These are phyloP conservation scores for Xestia sexstrigata DNA, from an alignment of 2,888 invertebrate genomes.

Conservation along the genomic window DNA sequence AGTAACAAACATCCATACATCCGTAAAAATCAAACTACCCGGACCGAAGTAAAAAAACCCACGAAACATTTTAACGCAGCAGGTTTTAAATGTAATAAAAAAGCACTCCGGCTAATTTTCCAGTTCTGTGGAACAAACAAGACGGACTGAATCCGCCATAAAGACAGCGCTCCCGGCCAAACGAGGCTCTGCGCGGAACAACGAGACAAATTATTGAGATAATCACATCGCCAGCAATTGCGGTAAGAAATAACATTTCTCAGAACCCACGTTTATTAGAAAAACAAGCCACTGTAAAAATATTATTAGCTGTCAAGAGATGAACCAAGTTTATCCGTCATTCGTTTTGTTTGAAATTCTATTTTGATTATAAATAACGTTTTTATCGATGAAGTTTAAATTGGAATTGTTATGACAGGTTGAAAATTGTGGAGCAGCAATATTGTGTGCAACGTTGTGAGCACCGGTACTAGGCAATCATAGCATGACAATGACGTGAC, in stretches of 20 bases:
- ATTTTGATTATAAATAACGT: constrained; percentile 28
- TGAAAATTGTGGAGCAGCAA: neutral
- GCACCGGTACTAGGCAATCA: constrained; percentile 1
- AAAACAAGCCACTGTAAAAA: constrained; percentile 63
- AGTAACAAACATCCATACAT: too few relatives aligned
- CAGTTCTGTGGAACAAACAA: constrained; percentile 70
- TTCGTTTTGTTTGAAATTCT: constrained; percentile 45
- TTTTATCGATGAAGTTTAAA: constrained; percentile 38
- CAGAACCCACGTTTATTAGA: constrained; percentile 64
- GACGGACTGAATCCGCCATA: constrained; percentile 71
- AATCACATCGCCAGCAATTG: constrained; percentile 74
- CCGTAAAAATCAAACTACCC: neutral
- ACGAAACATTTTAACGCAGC: constrained; percentile 77
- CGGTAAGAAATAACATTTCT: constrained; percentile 73
- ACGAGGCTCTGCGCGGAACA: constrained; percentile 61
- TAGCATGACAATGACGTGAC: constrained; percentile 19
- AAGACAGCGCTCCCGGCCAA: constrained; percentile 70
- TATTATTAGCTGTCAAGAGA: constrained; percentile 68
- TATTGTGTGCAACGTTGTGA: neutral
- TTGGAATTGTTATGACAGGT: constrained; percentile 33
- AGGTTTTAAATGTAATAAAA: constrained; percentile 83
- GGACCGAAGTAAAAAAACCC: constrained; percentile 52
- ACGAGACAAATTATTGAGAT: constrained; percentile 76
- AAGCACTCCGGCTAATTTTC: constrained; percentile 85
- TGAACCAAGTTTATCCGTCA: constrained; percentile 45